Conservation (phyloP, 1,140 invertebrate species). For the Frieseomelitta varia region DNA sequence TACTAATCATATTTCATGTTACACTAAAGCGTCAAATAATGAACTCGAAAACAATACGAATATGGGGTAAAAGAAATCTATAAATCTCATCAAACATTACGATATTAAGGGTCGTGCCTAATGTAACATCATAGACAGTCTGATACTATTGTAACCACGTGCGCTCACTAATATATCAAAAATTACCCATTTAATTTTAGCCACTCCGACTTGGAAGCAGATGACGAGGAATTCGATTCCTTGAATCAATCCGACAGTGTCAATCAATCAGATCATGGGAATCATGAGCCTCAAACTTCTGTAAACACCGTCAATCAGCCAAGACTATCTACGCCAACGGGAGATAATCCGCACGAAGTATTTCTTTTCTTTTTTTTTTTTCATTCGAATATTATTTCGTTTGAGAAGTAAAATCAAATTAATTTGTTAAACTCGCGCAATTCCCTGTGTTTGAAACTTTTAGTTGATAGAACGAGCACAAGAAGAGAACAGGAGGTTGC, state of each 20-base stretch:
- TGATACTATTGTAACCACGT: background rate
- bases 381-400: background rate
- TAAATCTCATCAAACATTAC: slow-evolving; percentile 4
- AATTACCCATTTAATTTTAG: slow-evolving; percentile 68
- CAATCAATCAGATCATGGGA: slow-evolving; percentile 71
- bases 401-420: background rate
- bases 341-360: slow-evolving; percentile 78
- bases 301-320: slow-evolving; percentile 60
- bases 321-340: slow-evolving; percentile 77
- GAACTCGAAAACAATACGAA: background rate
- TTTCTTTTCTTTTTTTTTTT: slow-evolving; percentile 3
- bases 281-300: slow-evolving; percentile 67
- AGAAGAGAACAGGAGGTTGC: slow-evolving; percentile 83
- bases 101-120: slow-evolving; percentile 65
- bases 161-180: slow-evolving; percentile 33
- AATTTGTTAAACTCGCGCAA: background rate
- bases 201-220: slow-evolving; percentile 86
- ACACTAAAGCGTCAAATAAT: slow-evolving; percentile 12
- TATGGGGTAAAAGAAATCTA: background rate
- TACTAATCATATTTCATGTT: background rate
- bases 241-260: slow-evolving; percentile 78
- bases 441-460: background rate
- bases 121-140: slow-evolving; percentile 51
- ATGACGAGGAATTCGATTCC: slow-evolving; percentile 84
- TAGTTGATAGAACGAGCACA: slow-evolving; percentile 82